A percentile compares a stretch with the other conserved stretches of the same genome.
Conservation (phyloP, 2,888 invertebrate species). For the Drosophila birchii region DNA sequence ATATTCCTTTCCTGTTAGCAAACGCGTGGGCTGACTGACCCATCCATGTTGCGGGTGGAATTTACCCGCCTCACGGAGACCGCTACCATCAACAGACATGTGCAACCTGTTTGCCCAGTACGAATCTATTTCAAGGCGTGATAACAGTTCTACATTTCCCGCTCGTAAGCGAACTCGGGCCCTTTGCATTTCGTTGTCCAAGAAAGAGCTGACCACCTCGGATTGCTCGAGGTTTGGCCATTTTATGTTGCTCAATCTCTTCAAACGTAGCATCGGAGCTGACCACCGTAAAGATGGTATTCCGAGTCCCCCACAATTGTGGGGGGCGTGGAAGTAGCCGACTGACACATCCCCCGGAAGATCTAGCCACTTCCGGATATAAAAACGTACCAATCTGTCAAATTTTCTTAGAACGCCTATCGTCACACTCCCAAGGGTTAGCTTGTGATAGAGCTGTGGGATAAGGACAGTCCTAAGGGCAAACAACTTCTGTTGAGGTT, state of each 20-base stretch:
- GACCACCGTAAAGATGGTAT: neutral
- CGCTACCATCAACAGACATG: no score
- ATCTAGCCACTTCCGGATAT: conserved; percentile 1
- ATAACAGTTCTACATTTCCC: no score
- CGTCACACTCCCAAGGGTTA: conserved; percentile 8
- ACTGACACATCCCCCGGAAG: neutral
- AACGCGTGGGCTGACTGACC: no score
- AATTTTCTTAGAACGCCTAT: neutral
- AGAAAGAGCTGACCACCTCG: neutral
- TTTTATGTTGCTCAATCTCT: neutral
- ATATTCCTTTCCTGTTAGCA: no score
- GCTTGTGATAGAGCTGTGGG: conserved; percentile 9
- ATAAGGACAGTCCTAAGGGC: no score
- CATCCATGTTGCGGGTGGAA: no score
- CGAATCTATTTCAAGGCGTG: no score
- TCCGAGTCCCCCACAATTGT: neutral
- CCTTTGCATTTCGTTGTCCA: no score
- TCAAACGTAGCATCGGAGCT: neutral
- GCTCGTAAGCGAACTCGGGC: no score
- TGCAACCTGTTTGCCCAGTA: no score
- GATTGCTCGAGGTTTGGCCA: neutral
- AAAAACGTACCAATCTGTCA: neutral
- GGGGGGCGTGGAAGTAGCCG: neutral
- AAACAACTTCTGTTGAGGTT: no score
- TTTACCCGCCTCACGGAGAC: no score